A percentile compares a stretch with the other conserved stretches of the same genome.
phyloP scores from a whole-genome alignment of 2,888 invertebrate species.

The Noctua comes region DNA sequence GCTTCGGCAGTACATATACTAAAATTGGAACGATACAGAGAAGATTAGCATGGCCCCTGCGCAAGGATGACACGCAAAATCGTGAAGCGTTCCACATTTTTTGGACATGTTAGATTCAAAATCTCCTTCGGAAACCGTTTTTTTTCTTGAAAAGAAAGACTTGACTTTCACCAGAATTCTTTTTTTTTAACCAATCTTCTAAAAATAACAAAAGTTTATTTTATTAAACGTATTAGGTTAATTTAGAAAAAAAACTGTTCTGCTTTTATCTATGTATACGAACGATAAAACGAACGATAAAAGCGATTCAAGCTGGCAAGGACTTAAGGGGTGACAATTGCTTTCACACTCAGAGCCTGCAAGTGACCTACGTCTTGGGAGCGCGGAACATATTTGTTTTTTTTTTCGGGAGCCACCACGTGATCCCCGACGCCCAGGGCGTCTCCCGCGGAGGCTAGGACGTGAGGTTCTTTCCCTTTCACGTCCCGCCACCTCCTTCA shows the following conservation, averaged over 20 bases:
- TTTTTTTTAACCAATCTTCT: background rate
- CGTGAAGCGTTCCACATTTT: slow-evolving; percentile 81
- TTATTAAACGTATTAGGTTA: no score
- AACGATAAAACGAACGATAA: no score
- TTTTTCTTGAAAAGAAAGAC: no score
- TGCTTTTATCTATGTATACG: no score
- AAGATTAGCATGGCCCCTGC: slow-evolving; percentile 82
- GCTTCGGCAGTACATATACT: slow-evolving; percentile 82
- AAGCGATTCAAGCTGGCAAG: background rate
- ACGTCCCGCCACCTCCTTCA: no score
- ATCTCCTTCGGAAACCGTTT: background rate
- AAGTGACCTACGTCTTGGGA: background rate
- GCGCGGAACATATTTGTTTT: background rate
- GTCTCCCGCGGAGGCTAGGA: no score
- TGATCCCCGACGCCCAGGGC: no score
- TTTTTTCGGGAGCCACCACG: no score
- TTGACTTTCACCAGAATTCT: background rate
- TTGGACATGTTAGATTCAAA: slow-evolving; percentile 56
- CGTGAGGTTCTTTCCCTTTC: no score
- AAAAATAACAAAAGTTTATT: no score
- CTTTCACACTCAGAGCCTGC: background rate
- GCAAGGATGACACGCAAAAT: slow-evolving; percentile 82
- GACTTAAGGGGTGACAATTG: background rate
- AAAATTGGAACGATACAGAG: slow-evolving; percentile 82
- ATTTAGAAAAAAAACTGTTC: no score